phyloP scores from a whole-genome alignment of 2,888 invertebrate genomes.

The Embidobia sp. region DNA sequence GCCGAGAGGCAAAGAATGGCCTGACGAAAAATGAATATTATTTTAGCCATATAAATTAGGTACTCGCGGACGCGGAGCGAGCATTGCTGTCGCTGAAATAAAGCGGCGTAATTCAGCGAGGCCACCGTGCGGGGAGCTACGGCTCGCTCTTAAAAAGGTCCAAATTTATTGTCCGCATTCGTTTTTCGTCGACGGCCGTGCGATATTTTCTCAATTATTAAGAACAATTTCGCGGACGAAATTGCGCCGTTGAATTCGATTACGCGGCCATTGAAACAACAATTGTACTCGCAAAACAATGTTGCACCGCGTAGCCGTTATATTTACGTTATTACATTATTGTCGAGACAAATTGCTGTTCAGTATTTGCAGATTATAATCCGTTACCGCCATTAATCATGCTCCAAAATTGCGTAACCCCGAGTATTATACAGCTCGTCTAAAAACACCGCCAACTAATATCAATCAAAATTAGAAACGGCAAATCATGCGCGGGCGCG shows the following conservation, averaged over 20 bases:
- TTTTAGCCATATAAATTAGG: constrained; percentile 55
- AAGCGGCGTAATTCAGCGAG: constrained; percentile 50
- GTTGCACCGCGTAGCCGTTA: constrained; percentile 7
- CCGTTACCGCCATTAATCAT: constrained; percentile 52
- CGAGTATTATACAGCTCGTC: constrained; percentile 34
- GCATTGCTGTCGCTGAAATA: constrained; percentile 37
- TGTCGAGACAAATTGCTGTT: constrained; percentile 58
- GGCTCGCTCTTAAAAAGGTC: constrained; percentile 29
- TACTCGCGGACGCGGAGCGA: constrained; percentile 35
- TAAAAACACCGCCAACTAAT: constrained; percentile 47
- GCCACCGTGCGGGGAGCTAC: constrained; percentile 33
- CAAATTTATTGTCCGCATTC: constrained; percentile 23
- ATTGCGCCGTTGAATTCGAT: constrained; percentile 10
- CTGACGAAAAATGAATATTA: constrained; percentile 49
- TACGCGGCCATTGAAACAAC: constrained; percentile 7
- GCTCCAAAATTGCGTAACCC: constrained; percentile 49
- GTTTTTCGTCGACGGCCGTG: too few relatives aligned
- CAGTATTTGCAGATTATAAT: constrained; percentile 57
- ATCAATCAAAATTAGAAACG: constrained; percentile 58
- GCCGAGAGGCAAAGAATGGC: constrained; percentile 24
- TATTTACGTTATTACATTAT: constrained; percentile 51
- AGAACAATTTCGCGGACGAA: constrained; percentile 25
- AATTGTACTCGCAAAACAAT: constrained; percentile 26
- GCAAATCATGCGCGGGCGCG: constrained; percentile 14
- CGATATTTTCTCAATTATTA: constrained; percentile 20